A percentile compares a stretch with the other conserved stretches of the same genome.
These are phyloP conservation scores for Syrista parreyssii DNA, from an alignment of 2,888 invertebrate species.

Conservation along the genomic window DNA sequence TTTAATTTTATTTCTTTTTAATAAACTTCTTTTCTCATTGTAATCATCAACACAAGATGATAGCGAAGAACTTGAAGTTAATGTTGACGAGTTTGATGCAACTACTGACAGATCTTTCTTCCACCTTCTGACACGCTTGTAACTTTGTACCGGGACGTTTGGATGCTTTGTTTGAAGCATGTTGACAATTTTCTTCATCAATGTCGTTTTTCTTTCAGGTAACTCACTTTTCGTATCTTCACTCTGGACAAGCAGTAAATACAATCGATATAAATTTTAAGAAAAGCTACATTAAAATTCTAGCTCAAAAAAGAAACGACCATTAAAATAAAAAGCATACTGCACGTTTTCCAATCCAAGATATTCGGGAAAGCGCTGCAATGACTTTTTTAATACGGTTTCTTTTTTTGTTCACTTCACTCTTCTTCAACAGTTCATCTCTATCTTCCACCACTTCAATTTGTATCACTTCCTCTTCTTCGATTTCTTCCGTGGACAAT, in stretches of 20 bases:
- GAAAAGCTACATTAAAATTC: neutral
- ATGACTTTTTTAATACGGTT: constrained; percentile 43
- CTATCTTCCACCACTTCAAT: constrained; percentile 42
- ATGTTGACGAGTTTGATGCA: constrained; percentile 10
- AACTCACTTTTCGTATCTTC: neutral
- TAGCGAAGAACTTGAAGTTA: constrained; percentile 30
- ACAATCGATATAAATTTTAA: neutral
- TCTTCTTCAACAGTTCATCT: constrained; percentile 21
- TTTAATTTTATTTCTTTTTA: neutral
- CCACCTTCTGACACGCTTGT: constrained; percentile 15
- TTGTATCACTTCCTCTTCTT: constrained; percentile 47
- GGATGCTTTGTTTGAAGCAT: constrained; percentile 31
- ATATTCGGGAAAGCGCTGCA: constrained; percentile 38
- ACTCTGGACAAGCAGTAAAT: neutral
- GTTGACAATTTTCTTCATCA: constrained; percentile 39
- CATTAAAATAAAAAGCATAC: constrained; percentile 21
- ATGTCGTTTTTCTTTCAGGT: constrained; percentile 28
- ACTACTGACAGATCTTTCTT: neutral
- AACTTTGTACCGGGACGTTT: constrained; percentile 15
- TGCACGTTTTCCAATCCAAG: constrained; percentile 38
- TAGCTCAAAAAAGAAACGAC: neutral
- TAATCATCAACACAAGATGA: constrained; percentile 17
- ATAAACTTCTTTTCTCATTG: constrained; percentile 9
- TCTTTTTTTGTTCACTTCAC: constrained; percentile 23
- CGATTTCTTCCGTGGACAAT: constrained; percentile 41